Conservation (phyloP, 2,888 invertebrate genomes). For the Fragum fragum region DNA sequence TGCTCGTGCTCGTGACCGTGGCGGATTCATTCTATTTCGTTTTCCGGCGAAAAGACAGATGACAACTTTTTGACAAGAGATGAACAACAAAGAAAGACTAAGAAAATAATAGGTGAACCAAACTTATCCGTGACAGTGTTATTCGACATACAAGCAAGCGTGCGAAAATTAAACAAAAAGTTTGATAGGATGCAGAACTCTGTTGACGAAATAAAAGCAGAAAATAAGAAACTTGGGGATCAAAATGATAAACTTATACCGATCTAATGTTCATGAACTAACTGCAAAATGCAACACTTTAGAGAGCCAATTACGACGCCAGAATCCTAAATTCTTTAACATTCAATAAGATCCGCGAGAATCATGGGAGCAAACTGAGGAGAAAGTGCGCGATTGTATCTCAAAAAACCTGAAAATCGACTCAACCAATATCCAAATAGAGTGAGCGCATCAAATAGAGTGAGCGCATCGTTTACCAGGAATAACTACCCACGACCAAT, state of each 20-base stretch:
- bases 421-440: background rate
- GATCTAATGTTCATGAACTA: background rate
- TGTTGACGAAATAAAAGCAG: no score
- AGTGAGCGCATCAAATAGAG: slow-evolving; percentile 6
- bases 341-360: background rate
- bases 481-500: slow-evolving; percentile 5
- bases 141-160: no score
- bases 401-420: background rate
- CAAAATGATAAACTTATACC: background rate
- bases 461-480: background rate
- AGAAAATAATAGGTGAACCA: no score
- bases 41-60: background rate
- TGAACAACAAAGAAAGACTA: background rate
- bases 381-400: background rate
- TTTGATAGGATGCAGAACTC: no score
- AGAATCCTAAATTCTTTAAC: slow-evolving; percentile 9
- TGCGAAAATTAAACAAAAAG: no score
- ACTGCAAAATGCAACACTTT: background rate
- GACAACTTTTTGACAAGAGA: background rate
- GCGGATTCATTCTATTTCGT: background rate
- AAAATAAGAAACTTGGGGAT: background rate
- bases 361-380: slow-evolving; percentile 8
- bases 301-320: slow-evolving; percentile 8
- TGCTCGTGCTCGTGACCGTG: background rate
- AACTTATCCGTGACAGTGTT: no score